Evolutionary conservation across 2,113 vertebrate species (phyloP), one percentile per base, ranked within the genome.

Genomic region (Piliocolobus tephrosceles): DNA sequence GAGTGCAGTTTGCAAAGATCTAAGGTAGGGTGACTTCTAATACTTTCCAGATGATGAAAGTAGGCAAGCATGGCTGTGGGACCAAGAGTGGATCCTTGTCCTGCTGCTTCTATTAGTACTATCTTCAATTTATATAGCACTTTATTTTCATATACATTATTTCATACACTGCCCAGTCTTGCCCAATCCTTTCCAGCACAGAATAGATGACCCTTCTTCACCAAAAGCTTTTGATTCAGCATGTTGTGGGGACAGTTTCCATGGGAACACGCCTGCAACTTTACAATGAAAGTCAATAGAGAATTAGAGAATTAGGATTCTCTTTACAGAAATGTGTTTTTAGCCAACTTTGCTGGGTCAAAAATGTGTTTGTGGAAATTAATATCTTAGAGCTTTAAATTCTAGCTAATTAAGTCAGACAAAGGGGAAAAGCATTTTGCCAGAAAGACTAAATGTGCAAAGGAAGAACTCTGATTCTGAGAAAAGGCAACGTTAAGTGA

Each of bases 321-420:
- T 94, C 88, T 97, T 94, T 88, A 89, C 72, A 86, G 58, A 79
- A 93, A 88, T 93, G 45, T 80, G 81, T 50, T 95, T 95, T 91
- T 86, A 91, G 82, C 78, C 68, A 95, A 91, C 55, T 94, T 97
- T 86, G 6, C 64, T 94, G 89, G 58, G 8, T 88, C 96, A 38
- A 35, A 96, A 97, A 81, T 30, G 12, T 85, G 66, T 97, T 95
- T 98, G 73, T 97, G 13, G 66, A 96, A 95, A 96, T 96, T 94
- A 91, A 57, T 94, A 91, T 86, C 93, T 88, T 91, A 96, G 72
- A 95, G 89, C 35, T 92, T 88, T 93, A 94, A 92, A 91, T 95
- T 95, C 27, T 93, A 82, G 14, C 27, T 95, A 78, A 95, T 92
- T 84, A 85, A 32, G 50, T 38, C 76, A 96, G 58, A 68, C 5